A percentile compares a stretch with the other conserved stretches of the same genome.
phyloP scores from a whole-genome alignment of 2,113 vertebrate genomes.

The Spilogale gracilis region DNA sequence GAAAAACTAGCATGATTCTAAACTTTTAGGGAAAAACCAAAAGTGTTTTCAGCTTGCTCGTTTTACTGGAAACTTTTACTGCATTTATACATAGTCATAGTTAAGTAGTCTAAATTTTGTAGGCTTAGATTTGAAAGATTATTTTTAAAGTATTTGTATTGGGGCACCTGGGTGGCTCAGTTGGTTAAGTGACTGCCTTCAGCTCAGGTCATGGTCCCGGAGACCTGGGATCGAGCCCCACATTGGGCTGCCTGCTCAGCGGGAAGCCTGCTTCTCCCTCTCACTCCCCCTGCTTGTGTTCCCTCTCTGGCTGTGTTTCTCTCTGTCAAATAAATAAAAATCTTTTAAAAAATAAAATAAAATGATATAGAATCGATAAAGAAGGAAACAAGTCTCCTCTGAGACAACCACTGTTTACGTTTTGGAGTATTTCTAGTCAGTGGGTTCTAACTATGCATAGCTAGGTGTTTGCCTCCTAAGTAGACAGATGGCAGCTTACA shows the following conservation, averaged over 20 bases:
- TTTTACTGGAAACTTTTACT: constrained; percentile 14
- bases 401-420: not conserved
- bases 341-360: no score
- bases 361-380: not conserved
- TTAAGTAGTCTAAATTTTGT: not conserved
- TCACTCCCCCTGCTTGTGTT: no score
- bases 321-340: no score
- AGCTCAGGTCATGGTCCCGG: no score
- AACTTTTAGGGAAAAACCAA: not conserved
- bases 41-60: not conserved
- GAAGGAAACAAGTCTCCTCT: not conserved
- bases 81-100: not conserved
- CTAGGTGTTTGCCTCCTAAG: not conserved
- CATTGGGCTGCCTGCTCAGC: no score
- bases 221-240: no score
- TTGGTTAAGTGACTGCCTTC: no score
- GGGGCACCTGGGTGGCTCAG: no score
- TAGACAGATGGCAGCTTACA: not conserved
- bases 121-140: constrained; percentile 12
- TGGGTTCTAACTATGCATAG: not conserved
- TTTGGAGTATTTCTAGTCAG: not conserved
- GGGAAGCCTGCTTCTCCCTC: no score
- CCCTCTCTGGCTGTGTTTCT: no score
- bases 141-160: not conserved
- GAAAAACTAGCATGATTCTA: not conserved